These are phyloP conservation scores for Mobula hypostoma DNA, from an alignment of 2,113 vertebrate species.

Conservation along the genomic window DNA sequence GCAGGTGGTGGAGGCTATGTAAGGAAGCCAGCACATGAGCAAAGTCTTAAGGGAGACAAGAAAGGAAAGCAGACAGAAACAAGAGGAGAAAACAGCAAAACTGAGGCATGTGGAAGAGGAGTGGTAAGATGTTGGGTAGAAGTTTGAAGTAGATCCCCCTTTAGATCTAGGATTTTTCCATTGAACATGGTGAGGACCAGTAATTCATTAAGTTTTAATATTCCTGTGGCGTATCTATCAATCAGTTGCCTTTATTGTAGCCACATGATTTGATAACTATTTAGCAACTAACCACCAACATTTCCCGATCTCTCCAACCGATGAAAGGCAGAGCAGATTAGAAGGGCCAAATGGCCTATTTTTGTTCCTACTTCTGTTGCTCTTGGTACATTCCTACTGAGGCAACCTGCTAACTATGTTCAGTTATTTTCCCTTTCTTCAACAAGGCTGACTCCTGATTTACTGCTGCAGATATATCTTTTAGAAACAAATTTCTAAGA, in stretches of 20 bases:
- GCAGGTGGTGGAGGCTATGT: not conserved
- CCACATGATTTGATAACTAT: not conserved
- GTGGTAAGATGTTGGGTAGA: not conserved
- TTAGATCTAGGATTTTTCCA: not conserved
- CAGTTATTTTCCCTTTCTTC: no score
- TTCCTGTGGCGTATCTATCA: not conserved
- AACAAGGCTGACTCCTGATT: no score
- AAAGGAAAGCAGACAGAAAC: not conserved
- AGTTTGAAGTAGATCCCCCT: not conserved
- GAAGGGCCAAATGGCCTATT: not conserved
- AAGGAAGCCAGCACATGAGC: not conserved
- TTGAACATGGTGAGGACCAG: not conserved
- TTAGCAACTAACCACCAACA: not conserved
- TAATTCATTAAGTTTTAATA: not conserved
- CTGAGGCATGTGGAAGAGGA: not conserved
- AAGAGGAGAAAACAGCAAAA: not conserved
- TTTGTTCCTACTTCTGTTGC: no score
- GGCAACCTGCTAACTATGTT: no score
- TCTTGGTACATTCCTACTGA: no score
- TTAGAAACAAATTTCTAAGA: no score
- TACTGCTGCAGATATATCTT: no score
- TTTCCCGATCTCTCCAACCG: not conserved
- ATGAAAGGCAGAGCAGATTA: no score
- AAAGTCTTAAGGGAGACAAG: not conserved
- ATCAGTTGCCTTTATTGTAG: not conserved